Evolutionary conservation across 2,113 vertebrate genomes (phyloP), one percentile per base, ranked within the genome.

Genomic region (Dermatemys mawii): DNA sequence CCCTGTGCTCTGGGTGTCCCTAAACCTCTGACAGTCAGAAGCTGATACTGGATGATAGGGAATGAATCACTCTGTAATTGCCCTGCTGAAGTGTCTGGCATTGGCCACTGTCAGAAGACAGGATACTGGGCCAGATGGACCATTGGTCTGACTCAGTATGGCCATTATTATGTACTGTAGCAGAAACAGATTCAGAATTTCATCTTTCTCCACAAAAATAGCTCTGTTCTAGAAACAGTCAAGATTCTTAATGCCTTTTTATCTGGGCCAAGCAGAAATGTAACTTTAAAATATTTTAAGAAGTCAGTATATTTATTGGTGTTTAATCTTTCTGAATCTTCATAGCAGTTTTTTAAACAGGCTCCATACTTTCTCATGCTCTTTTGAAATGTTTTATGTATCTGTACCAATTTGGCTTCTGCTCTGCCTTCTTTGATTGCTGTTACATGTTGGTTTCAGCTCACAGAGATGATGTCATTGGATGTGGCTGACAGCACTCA

Each of bases 381-480:
- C 4, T 54, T 26, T 90, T 81, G 21, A n/a, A 84, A 93, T 51
- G 26, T 1, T 29, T 10, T 83, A 38, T 60, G 7, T 6, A 2
- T 83, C 51, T 57, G 73, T 38, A 78, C 55, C 86, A 67, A 53
- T 48, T 46, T 35, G 50, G n/a, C 3, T 7, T 21, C 0, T 32
- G 27, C 46, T 89, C 48, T 93, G 46, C 75, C 90, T 88, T 54
- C 80, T 73, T 90, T 84, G 48, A 93, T 93, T 49, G n/a, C 44
- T 1, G 0, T 84, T 95, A 46, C 79, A 88, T 86, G 91, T 93
- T 96, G 46, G 46, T 98, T 97, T 96, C 94, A 99, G 99, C 99
- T 99, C 90, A 98, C 97, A 86, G 98, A 98, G 81, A 98, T 99
- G 98, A 98, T 99, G 98, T 97, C 97, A 26, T 98, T 99, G 53